phyloP scores from a whole-genome alignment of 2,797 vertebrate genomes.

The Chelidonichthys spinosus region DNA sequence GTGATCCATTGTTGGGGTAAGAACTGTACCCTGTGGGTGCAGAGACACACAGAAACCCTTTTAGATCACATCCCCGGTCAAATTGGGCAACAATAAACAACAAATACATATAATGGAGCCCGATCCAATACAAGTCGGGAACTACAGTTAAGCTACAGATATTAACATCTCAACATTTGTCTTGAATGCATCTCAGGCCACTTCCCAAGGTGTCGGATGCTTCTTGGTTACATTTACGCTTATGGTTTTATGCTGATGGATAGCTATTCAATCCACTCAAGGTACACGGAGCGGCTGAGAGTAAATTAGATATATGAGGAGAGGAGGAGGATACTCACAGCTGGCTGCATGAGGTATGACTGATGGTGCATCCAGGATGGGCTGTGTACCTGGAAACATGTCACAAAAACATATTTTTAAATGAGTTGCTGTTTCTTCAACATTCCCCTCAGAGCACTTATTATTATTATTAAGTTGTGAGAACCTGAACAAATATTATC shows the following conservation, averaged over 20 bases:
- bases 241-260: background rate
- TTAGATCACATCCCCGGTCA: too few species aligned
- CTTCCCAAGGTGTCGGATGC: background rate
- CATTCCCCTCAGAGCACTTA: conserved; percentile 83
- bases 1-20: conserved; percentile 93
- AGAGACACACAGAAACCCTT: conserved; percentile 1
- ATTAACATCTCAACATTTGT: conserved; percentile 1
- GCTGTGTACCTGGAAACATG: conserved; percentile 86
- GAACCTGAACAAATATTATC: conserved; percentile 84
- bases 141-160: background rate
- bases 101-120: too few species aligned
- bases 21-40: conserved; percentile 87
- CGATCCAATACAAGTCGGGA: background rate
- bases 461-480: conserved; percentile 85
- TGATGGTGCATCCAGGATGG: conserved; percentile 97
- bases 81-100: too few species aligned
- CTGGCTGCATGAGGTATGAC: conserved; percentile 96
- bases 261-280: background rate
- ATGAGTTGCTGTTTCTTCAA: background rate
- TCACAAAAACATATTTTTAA: conserved; percentile 8
- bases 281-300: background rate
- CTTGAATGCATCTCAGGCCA: background rate
- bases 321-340: conserved; percentile 81
- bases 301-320: background rate
- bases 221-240: background rate